Evolutionary conservation across 2,113 vertebrate genomes (phyloP).

Genomic region (Argyrosomus japonicus): DNA sequence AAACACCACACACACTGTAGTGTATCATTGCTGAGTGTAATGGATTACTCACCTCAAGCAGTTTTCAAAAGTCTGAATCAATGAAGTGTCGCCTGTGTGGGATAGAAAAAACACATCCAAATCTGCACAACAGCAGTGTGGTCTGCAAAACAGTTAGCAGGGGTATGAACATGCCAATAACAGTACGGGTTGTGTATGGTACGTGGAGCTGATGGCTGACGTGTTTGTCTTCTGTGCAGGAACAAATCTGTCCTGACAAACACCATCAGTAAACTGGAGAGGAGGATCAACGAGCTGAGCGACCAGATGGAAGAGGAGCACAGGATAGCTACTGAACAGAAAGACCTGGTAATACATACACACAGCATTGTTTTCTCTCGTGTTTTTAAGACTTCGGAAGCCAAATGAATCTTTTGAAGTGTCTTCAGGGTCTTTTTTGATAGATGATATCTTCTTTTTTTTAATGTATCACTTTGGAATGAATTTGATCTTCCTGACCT

Average conservation of each 20-base stretch:
- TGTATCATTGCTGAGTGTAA: not conserved
- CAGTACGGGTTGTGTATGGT: not conserved
- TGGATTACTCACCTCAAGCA: not conserved
- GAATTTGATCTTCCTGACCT: no score
- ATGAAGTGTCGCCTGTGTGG: no score
- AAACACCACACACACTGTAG: not conserved
- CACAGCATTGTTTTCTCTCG: not conserved
- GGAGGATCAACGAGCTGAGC: slow-evolving; percentile 81
- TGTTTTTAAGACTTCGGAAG: no score
- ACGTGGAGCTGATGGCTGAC: not conserved
- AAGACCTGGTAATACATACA: slow-evolving; percentile 78
- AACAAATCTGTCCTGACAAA: slow-evolving; percentile 77
- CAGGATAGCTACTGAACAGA: slow-evolving; percentile 79
- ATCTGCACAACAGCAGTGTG: not conserved
- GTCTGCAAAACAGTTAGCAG: not conserved
- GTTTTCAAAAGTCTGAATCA: not conserved
- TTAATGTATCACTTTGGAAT: no score
- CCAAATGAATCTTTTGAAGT: no score
- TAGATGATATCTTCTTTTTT: no score
- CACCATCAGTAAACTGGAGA: slow-evolving; percentile 83
- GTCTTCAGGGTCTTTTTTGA: no score
- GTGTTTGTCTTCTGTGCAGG: slow-evolving; percentile 62
- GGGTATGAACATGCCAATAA: not conserved
- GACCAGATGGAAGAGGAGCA: slow-evolving; percentile 86
- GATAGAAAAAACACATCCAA: not conserved